A percentile compares a stretch with the other conserved stretches of the same genome.
Evolutionary conservation across 1,140 invertebrate species (phyloP).

Genomic region (Pachyrhynchus sulphureomaculatus): DNA sequence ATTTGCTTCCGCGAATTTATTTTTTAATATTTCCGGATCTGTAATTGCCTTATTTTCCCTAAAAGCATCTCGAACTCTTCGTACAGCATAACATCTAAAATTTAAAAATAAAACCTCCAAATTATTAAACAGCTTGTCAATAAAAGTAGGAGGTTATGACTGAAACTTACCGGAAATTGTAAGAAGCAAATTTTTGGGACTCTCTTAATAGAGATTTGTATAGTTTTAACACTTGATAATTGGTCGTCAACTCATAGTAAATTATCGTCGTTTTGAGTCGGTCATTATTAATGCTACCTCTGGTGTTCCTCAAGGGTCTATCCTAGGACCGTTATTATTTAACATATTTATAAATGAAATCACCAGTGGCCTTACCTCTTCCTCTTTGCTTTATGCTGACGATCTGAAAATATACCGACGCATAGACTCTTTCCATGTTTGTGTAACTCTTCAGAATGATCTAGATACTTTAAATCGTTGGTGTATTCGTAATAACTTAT

Average conservation of each 20-base stretch:
- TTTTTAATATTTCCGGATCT: constrained; percentile 56
- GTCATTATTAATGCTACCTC: too few relatives aligned
- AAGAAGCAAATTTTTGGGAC: constrained; percentile 60
- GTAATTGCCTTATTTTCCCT: constrained; percentile 60
- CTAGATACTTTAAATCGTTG: too few relatives aligned
- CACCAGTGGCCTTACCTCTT: too few relatives aligned
- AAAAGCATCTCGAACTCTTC: constrained; percentile 67
- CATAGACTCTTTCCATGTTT: too few relatives aligned
- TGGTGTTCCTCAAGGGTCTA: too few relatives aligned
- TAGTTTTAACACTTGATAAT: constrained; percentile 53
- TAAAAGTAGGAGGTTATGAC: not conserved
- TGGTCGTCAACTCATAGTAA: constrained; percentile 6
- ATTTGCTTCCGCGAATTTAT: constrained; percentile 57
- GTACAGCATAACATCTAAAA: constrained; percentile 63
- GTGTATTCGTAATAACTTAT: too few relatives aligned
- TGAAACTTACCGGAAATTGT: constrained; percentile 60
- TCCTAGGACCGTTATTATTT: too few relatives aligned
- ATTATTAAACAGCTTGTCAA: not conserved
- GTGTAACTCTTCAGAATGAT: too few relatives aligned
- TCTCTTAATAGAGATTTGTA: constrained; percentile 61
- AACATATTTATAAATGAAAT: too few relatives aligned
- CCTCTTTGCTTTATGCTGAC: too few relatives aligned
- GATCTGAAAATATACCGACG: too few relatives aligned
- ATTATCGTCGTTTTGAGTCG: too few relatives aligned
- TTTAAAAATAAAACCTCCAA: constrained; percentile 31